Base-by-base conservation (phyloP, 2,888 invertebrate genomes). In the Catocala fraxini region DNA sequence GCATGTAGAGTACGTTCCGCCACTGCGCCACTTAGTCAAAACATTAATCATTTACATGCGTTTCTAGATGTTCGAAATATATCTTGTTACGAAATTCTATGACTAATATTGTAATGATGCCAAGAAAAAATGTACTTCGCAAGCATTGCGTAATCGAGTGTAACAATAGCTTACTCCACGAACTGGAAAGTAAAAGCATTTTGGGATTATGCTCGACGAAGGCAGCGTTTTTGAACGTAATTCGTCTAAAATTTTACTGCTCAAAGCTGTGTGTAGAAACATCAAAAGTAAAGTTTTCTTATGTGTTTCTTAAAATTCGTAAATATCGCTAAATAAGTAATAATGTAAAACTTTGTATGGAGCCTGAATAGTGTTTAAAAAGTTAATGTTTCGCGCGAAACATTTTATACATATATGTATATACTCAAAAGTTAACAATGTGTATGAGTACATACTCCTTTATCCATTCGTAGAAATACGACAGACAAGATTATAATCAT, bases 141-240 rank as follows among this genome's bases (percentile, higher is more conserved):
- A 56, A 54, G 58, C 9, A 54, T 52, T 57, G 46, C 11, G 33
- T 59, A 68, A 62, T 69, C 53, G 48, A 58, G 35, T 53, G 47
- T 54, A 53, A 65, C 34, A 65, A 59, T 45, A 54, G 51, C 35
- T 33, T 52, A 58, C 43, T 71, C 52, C 10, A 46, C 33, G 11
- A 41, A 59, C 12, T 10, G 43, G 48, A 4, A 51, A 56, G 51
- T 47, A 49, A 67, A 63, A 58, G 33, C 46, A 48, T 61, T 71
- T 67, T 55, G 0, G 13, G 33, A 47, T 61, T 68, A 71, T 61
- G 35, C 12, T 46, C 7, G 15, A 34, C 51, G 39, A 68, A 46
- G 47, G 11, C 51, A 68, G 13, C 53, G n/a, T 57, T 57, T 39
- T 45, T 43, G 10, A 25, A 7, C 4, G 47, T 56, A 48, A 57